Conservation (phyloP, 2,113 vertebrate genomes). For the Clarias gariepinus region DNA sequence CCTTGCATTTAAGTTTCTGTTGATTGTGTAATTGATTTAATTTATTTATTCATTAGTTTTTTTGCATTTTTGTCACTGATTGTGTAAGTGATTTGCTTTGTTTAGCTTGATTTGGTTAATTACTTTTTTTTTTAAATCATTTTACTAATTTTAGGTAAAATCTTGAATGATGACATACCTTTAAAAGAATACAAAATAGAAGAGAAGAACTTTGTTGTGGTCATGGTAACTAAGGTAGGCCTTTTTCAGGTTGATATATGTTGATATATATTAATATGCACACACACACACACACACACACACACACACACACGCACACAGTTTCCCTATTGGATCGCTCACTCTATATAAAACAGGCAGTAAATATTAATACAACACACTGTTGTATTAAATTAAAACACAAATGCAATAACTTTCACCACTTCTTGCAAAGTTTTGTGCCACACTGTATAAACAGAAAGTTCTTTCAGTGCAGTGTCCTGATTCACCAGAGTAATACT, state of each 20-base stretch:
- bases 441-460: background rate
- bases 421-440: too few relatives aligned
- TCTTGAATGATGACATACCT: slow-evolving; percentile 72
- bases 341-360: too few relatives aligned
- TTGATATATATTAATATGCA: background rate
- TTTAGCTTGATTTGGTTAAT: background rate
- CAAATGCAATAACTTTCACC: too few relatives aligned
- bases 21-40: background rate
- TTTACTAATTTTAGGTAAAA: slow-evolving; percentile 67
- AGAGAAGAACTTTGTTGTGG: slow-evolving; percentile 79
- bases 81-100: background rate
- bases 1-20: background rate
- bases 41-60: background rate
- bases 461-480: background rate
- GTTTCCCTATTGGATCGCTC: too few relatives aligned
- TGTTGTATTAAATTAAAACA: too few relatives aligned
- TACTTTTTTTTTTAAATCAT: background rate
- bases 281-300: too few relatives aligned
- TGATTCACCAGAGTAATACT: background rate
- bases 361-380: too few relatives aligned
- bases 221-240: slow-evolving; percentile 78
- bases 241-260: background rate
- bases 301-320: too few relatives aligned
- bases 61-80: slow-evolving; percentile 9
- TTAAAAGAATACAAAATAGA: slow-evolving; percentile 77